phyloP scores from a whole-genome alignment of 1,140 invertebrate species.

The Pristionchus pacificus region DNA sequence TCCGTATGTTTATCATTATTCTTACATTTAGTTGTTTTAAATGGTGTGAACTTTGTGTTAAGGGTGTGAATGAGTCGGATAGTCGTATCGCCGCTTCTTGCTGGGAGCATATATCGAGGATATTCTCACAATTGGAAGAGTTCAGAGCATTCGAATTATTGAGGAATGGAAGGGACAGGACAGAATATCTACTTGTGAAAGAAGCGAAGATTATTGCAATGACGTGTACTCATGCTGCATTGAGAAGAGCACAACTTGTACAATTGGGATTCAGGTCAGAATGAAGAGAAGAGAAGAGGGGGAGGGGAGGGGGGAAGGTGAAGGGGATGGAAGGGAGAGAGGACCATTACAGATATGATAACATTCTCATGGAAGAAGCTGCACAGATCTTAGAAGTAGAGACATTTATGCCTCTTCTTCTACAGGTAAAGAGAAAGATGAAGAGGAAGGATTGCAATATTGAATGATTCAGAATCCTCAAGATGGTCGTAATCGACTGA shows the following conservation, averaged over 20 bases:
- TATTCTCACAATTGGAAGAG: slow-evolving; percentile 93
- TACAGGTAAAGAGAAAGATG: slow-evolving; percentile 67
- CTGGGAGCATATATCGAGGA: slow-evolving; percentile 88
- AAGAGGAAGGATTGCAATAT: not conserved
- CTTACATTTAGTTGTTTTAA: slow-evolving; percentile 5
- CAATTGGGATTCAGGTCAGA: slow-evolving; percentile 69
- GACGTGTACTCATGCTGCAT: slow-evolving; percentile 98
- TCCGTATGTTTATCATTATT: slow-evolving; percentile 77
- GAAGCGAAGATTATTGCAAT: slow-evolving; percentile 99
- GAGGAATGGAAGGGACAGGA: slow-evolving; percentile 85
- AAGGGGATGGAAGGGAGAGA: too few relatives aligned
- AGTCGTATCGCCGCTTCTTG: slow-evolving; percentile 86
- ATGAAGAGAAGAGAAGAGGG: too few relatives aligned
- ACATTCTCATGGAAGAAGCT: slow-evolving; percentile 98
- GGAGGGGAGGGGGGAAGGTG: too few relatives aligned
- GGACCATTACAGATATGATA: slow-evolving; percentile 74
- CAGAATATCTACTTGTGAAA: slow-evolving; percentile 85
- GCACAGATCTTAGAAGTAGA: slow-evolving; percentile 99
- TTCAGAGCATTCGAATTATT: slow-evolving; percentile 92
- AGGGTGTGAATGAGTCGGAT: slow-evolving; percentile 72
- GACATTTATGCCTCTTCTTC: slow-evolving; percentile 92
- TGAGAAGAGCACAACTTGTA: slow-evolving; percentile 91
- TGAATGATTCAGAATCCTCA: slow-evolving; percentile 73
- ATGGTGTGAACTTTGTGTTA: too few relatives aligned
- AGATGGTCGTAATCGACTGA: slow-evolving; percentile 87